These are phyloP conservation scores for Drosophila multiciliata DNA, from an alignment of 2,888 invertebrate genomes.

Conservation along the genomic window DNA sequence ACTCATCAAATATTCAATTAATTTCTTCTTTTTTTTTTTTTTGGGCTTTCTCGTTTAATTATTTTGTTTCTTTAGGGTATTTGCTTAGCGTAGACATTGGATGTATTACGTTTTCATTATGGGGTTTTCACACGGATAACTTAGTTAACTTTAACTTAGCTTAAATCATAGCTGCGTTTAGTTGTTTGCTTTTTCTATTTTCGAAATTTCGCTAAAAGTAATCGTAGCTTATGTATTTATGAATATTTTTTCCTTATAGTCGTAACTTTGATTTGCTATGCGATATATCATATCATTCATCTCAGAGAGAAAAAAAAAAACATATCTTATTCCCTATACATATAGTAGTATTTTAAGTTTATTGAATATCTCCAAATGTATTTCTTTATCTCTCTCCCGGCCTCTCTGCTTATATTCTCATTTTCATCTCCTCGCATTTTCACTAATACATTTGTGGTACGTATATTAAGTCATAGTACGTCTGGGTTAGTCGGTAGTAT, in stretches of 20 bases:
- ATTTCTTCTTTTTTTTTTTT: slow-evolving; percentile 2
- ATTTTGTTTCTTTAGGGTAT: slow-evolving; percentile 15
- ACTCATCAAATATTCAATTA: slow-evolving; percentile 18
- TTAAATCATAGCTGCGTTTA: slow-evolving; percentile 33
- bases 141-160: slow-evolving; percentile 43
- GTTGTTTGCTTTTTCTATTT: slow-evolving; percentile 10
- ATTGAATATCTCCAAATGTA: slow-evolving; percentile 51
- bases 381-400: slow-evolving; percentile 33
- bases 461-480: slow-evolving; percentile 71
- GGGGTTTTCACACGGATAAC: slow-evolving; percentile 36
- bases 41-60: slow-evolving; percentile 7
- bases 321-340: slow-evolving; percentile 38
- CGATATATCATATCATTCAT: slow-evolving; percentile 41
- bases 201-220: slow-evolving; percentile 48
- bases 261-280: slow-evolving; percentile 71
- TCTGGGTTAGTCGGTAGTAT: slow-evolving; percentile 35
- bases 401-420: slow-evolving; percentile 9
- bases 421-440: slow-evolving; percentile 13
- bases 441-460: slow-evolving; percentile 60
- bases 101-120: slow-evolving; percentile 56
- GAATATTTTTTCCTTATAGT: slow-evolving; percentile 44
- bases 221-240: slow-evolving; percentile 23
- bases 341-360: slow-evolving; percentile 19
- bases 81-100: slow-evolving; percentile 75
- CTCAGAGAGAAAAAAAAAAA: slow-evolving; percentile 52